phyloP scores from a whole-genome alignment of 2,888 invertebrate species.

The Ctena decussata region DNA sequence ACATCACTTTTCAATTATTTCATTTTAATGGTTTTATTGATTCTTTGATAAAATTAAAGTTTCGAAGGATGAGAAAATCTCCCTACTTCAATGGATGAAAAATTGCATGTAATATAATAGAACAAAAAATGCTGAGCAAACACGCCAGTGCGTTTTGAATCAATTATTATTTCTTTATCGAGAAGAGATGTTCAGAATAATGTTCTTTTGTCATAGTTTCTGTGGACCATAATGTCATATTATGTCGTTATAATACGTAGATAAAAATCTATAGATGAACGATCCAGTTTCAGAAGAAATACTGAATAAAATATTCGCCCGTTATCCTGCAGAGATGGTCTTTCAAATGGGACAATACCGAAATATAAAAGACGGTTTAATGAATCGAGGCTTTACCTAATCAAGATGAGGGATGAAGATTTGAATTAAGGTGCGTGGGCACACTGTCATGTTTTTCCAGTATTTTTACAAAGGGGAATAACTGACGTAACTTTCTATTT shows the following conservation, averaged over 20 bases:
- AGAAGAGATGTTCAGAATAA: slow-evolving; percentile 2
- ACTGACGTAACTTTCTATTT: too few relatives aligned
- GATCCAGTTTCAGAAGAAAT: slow-evolving; percentile 10
- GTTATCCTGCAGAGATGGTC: slow-evolving; percentile 4
- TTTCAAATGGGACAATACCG: not conserved
- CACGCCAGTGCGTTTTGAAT: slow-evolving; percentile 3
- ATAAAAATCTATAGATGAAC: slow-evolving; percentile 8
- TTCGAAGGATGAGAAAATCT: slow-evolving; percentile 4
- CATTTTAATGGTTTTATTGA: slow-evolving; percentile 2
- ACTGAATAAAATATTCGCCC: not conserved
- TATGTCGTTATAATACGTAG: slow-evolving; percentile 7
- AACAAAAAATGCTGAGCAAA: slow-evolving; percentile 5
- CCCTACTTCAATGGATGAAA: not conserved
- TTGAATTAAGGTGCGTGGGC: not conserved
- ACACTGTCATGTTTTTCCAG: too few relatives aligned
- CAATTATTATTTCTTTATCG: slow-evolving; percentile 8
- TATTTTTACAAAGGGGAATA: too few relatives aligned
- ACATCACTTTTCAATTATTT: slow-evolving; percentile 4
- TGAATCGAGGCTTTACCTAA: not conserved
- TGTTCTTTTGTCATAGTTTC: not conserved
- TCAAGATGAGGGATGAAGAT: slow-evolving; percentile 5
- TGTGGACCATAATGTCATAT: slow-evolving; percentile 5
- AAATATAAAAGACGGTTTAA: slow-evolving; percentile 11
- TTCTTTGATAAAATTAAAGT: not conserved
- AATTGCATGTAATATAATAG: not conserved